Evolutionary conservation across 2,113 vertebrate genomes (phyloP).

Genomic region (Notechis scutatus): DNA sequence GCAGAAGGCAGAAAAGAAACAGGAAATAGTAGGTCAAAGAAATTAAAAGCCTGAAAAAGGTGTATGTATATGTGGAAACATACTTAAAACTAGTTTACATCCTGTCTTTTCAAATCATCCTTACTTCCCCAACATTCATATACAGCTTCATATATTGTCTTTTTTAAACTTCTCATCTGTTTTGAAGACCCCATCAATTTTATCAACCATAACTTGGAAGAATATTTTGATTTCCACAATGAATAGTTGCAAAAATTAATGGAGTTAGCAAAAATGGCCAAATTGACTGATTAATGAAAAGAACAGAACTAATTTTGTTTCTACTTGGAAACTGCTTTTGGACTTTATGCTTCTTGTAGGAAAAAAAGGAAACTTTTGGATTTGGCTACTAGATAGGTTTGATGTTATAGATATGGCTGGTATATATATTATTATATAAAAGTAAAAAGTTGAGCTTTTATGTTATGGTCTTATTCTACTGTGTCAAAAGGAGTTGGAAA

Average conservation of each 20-base stretch:
- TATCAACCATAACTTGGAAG: not conserved
- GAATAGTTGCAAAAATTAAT: not conserved
- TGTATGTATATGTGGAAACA: not conserved
- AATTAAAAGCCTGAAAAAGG: not conserved
- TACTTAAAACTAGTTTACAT: not conserved
- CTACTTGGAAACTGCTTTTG: not conserved
- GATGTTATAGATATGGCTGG: no score
- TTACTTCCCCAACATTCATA: not conserved
- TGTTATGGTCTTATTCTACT: no score
- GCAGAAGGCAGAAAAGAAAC: not conserved
- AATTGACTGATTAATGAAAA: not conserved
- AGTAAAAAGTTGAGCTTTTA: no score
- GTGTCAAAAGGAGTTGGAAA: no score
- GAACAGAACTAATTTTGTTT: not conserved
- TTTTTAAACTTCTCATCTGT: not conserved
- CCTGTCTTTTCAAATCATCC: not conserved
- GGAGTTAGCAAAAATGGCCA: not conserved
- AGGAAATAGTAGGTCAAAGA: not conserved
- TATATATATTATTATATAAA: no score
- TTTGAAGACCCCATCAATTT: not conserved
- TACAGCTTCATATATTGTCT: not conserved
- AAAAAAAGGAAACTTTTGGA: not conserved
- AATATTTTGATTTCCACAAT: not conserved
- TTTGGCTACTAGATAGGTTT: not conserved
- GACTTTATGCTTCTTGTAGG: not conserved